Evolutionary conservation across 2,888 invertebrate genomes (phyloP).

Genomic region (Cheilosia vulpina): DNA sequence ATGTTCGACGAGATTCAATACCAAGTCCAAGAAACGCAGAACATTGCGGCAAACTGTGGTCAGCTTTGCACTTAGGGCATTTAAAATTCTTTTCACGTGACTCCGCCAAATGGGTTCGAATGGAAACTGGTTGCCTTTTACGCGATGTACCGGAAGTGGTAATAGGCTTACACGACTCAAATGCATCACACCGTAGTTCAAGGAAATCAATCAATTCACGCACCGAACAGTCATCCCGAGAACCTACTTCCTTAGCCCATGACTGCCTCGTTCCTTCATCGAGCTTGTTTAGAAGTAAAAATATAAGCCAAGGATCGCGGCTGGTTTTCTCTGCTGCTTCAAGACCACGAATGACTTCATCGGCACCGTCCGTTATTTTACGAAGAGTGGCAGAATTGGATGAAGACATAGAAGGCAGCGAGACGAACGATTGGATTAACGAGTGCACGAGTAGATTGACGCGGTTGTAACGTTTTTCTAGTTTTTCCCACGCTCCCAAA

Average conservation of each 20-base stretch:
- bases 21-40: no score
- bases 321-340: constrained; percentile 5
- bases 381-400: no score
- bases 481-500: constrained; percentile 43
- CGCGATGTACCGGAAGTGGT: no score
- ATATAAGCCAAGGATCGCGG: constrained; percentile 29
- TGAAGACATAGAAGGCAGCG: background rate
- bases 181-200: constrained; percentile 30
- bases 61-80: no score
- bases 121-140: no score
- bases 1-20: no score
- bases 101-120: no score
- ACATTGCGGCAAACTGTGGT: no score
- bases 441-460: constrained; percentile 57
- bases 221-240: constrained; percentile 26
- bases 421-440: constrained; percentile 52
- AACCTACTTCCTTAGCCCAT: constrained; percentile 14
- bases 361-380: background rate
- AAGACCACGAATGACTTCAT: background rate
- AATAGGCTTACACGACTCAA: constrained; percentile 7
- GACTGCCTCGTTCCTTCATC: constrained; percentile 2
- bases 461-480: constrained; percentile 28
- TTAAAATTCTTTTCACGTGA: no score
- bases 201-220: constrained; percentile 30
- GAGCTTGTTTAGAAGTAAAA: constrained; percentile 9